Base-by-base conservation (phyloP, 2,113 vertebrate genomes). In the Protobothrops mucrosquamatus region DNA sequence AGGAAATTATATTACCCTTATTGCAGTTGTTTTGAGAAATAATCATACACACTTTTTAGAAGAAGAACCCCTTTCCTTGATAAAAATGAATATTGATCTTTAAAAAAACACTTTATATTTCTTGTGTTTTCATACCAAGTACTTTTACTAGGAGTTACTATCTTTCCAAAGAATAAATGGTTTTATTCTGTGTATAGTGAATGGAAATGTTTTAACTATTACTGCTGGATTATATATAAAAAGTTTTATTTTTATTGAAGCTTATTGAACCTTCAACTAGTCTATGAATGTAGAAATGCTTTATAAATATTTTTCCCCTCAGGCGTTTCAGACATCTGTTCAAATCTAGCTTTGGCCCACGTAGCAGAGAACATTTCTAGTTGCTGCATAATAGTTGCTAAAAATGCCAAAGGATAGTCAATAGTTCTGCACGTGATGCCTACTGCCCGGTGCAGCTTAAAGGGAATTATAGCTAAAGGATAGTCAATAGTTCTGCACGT, bases 121-220 rank as follows among this genome's bases (percentile, higher is more conserved):
- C 34, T 22, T 81, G 74, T 81, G 34, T 9, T 81, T 81, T 81
- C 34, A 48, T n/a, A n/a, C 43, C 12, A 20, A 55, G 3, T 0
- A 1, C 0, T 0, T 5, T n/a, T 89, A 92, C 26, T 59, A 0
- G 85, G 51, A 88, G 64, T 0, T 52, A 1, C 3, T 4, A 64
- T 91, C 64, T 91, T 91, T 54, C n/a, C 39, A 91, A 93, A 8
- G 43, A 85, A 2, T 90, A 29, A 94, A 85, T 93, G 91, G 10
- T 43, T 48, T 87, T 93, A 88, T 91, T 90, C 0, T 0, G 0
- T 51, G 89, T 69, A 74, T 52, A 74, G 7, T 22, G 2, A 22
- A 69, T 26, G 64, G 22, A 86, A 93, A 57, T 51, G 24, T 54
- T 61, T 87, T 29, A 61, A 48, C 23, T 51, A 52, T 57, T 6